These are phyloP conservation scores for Anser brachyrhynchus DNA, from an alignment of 2,113 vertebrate genomes.

Conservation along the genomic window DNA sequence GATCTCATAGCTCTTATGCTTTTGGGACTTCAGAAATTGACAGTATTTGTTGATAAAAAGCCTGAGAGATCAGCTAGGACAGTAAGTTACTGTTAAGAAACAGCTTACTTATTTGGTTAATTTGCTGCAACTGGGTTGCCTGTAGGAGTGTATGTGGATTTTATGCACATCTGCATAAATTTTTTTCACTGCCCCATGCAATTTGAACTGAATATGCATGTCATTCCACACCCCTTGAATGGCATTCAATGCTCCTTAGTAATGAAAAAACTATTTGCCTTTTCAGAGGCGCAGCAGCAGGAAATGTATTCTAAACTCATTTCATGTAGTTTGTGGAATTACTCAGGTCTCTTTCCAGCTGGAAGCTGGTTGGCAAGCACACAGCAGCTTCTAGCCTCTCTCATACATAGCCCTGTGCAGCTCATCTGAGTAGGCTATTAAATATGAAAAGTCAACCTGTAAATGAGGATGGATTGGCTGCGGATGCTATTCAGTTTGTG, in stretches of 20 bases:
- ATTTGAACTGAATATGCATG: neutral
- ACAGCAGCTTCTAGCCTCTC: neutral
- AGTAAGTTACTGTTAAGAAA: neutral
- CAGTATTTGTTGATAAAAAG: constrained; percentile 5
- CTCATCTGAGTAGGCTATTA: neutral
- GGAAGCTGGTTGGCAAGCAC: neutral
- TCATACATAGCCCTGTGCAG: neutral
- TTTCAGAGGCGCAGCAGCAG: neutral
- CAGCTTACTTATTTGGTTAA: neutral
- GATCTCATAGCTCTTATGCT: neutral
- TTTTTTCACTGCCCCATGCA: neutral
- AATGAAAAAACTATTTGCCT: neutral
- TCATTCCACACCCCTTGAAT: neutral
- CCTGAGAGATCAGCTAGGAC: neutral
- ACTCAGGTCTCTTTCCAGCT: constrained; percentile 12
- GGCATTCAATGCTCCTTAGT: neutral
- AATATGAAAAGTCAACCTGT: neutral
- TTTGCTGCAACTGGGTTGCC: neutral
- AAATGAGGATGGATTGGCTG: constrained; percentile 4
- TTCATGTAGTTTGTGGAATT: neutral
- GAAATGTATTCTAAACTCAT: neutral
- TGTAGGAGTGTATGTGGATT: neutral
- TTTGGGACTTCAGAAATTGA: neutral
- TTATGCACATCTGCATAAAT: rapidly evolving
- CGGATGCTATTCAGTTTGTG: neutral